Base-by-base conservation (phyloP, 1,140 invertebrate genomes). In the Gonioctena quinquepunctata region DNA sequence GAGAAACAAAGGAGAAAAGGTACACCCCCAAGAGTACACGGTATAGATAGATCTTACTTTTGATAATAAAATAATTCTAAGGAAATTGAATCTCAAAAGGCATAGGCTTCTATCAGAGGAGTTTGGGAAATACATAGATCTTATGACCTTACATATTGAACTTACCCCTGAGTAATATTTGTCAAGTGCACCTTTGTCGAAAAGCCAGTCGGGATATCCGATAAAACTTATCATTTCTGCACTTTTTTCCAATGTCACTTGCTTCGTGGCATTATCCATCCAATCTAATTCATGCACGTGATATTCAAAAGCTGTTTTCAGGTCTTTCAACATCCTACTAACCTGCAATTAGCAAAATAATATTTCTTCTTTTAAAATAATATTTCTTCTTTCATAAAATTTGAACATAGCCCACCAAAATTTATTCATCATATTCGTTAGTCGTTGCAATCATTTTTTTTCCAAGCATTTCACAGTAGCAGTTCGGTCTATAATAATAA, bases 191-290 rank as follows among this genome's bases (percentile, higher is more conserved):
- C 85, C 85, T 7, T 86, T 82, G 60, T 91, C 84, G 13, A 89
- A 84, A 0, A 96, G 85, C 91, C 93, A 96, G 19, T 92, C 86
- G 0, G 93, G 93, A 79, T 91, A 93, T 0, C 92, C 94, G 70
- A 95, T 90, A 52, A 90, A 89, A 42, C 88, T 89, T 25, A 88
- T 89, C 88, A 94, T 94, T 72, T 89, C 86, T 16, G 86, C 86
- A 1, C 89, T 89, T 82, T 95, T 95, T 70, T 89, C 87, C 28
- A 93, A 84, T 1, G 92, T 93, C 1, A 87, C 88, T 16, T 84
- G 54, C 85, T 92, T 94, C 0, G 95, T 96, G 61, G 85, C 78
- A 13, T 86, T 80, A 81, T 97, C 95, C 91, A 98, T 95, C 96
- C 96, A 97, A 48, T 88, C 86, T 0, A 90, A 86, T 66, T 86